Percentiles rank a stretch among this genome's conserved stretches.
These are phyloP conservation scores for Phacellophora camtschatica DNA, from an alignment of 30 jellyfish, hydroid and myxozoan species.

Conservation along the genomic window DNA sequence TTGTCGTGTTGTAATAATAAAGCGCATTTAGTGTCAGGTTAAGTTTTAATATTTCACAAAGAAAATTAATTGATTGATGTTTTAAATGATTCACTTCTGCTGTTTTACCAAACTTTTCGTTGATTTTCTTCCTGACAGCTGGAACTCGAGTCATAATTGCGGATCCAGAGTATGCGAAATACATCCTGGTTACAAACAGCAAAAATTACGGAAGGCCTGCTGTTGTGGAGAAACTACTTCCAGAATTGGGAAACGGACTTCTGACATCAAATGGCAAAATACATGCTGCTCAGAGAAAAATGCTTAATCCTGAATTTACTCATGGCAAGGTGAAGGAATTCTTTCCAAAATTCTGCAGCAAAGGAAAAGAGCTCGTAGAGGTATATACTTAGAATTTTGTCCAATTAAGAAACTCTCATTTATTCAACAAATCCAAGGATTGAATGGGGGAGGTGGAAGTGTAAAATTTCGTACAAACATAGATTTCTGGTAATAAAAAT, in stretches of 20 bases:
- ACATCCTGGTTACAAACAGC: conserved; percentile 46
- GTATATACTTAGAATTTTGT: background rate
- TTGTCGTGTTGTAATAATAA: too few species aligned
- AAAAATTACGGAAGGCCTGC: background rate
- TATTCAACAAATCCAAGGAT: background rate
- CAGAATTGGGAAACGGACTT: conserved; percentile 49
- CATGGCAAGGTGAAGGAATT: conserved; percentile 31
- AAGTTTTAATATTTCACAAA: too few species aligned
- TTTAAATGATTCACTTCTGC: too few species aligned
- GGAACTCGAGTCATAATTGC: conserved; percentile 14
- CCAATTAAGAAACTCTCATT: background rate
- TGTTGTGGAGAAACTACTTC: conserved; percentile 2
- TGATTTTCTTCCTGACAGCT: too few species aligned
- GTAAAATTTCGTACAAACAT: too few species aligned
- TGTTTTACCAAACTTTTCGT: too few species aligned
- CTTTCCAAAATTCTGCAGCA: conserved; percentile 22
- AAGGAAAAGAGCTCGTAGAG: conserved; percentile 33
- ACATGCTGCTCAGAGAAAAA: conserved; percentile 48
- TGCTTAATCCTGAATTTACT: conserved; percentile 37
- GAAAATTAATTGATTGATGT: too few species aligned
- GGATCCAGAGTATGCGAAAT: conserved; percentile 55
- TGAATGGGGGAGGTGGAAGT: background rate
- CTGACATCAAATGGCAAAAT: conserved; percentile 27
- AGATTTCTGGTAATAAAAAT: too few species aligned
- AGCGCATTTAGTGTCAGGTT: too few species aligned